Evolutionary conservation across 2,113 vertebrate species (phyloP).

Genomic region (Deroptyus accipitrinus): DNA sequence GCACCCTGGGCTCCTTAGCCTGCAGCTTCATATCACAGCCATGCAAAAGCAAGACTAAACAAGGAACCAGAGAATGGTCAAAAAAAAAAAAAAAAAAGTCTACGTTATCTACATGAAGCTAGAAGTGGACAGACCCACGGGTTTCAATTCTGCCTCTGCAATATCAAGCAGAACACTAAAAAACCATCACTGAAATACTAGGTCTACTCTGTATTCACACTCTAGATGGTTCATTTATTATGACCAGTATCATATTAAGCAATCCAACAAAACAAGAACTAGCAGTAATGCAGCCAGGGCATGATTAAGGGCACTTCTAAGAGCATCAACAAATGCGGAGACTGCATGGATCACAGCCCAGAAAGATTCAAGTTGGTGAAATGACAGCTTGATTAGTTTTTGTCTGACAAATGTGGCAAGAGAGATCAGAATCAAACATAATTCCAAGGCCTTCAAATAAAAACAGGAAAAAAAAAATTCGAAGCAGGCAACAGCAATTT

Average conservation of each 20-base stretch:
- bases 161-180: background rate
- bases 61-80: background rate
- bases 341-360: slow-evolving; percentile 32
- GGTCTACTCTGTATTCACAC: background rate
- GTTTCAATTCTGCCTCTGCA: background rate
- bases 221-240: background rate
- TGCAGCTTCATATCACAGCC: background rate
- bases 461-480: background rate
- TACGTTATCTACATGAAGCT: background rate
- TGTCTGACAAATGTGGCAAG: slow-evolving; percentile 4
- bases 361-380: slow-evolving; percentile 31
- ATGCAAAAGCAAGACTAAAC: background rate
- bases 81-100: background rate
- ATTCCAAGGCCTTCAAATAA: slow-evolving; percentile 41
- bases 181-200: background rate
- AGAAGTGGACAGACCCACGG: accelerated
- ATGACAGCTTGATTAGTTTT: slow-evolving; percentile 61
- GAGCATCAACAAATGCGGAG: background rate
- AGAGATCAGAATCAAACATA: slow-evolving; percentile 52
- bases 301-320: slow-evolving; percentile 36
- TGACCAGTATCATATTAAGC: background rate
- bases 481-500: background rate
- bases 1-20: background rate
- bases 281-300: background rate
- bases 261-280: slow-evolving; percentile 12